Conservation (phyloP, 2,888 invertebrate genomes). For the Dorcus parallelipipedus region DNA sequence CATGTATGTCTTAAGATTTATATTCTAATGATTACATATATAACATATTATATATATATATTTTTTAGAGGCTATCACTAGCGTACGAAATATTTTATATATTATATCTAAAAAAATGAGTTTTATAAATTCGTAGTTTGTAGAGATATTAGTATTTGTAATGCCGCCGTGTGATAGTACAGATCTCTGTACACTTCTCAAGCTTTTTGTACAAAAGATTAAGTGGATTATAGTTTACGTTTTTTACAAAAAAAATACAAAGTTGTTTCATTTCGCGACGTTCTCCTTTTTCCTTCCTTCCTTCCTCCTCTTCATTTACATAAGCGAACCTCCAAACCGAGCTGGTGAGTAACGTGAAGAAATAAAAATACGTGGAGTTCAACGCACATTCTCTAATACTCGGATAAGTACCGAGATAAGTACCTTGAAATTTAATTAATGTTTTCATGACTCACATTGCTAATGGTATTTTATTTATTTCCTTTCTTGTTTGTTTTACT, state of each 20-base stretch:
- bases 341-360: too few relatives aligned
- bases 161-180: conserved; percentile 27
- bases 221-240: conserved; percentile 10
- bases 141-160: conserved; percentile 1
- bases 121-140: conserved; percentile 1
- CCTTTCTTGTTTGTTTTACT: too few relatives aligned
- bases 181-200: conserved; percentile 26
- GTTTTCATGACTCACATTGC: too few relatives aligned
- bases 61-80: conserved; percentile 7
- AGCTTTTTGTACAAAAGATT: conserved; percentile 25
- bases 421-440: too few relatives aligned
- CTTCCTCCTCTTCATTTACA: too few relatives aligned
- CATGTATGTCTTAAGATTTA: neutral
- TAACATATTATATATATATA: neutral
- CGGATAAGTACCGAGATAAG: too few relatives aligned
- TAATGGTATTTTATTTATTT: too few relatives aligned
- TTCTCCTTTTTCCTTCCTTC: too few relatives aligned
- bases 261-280: too few relatives aligned
- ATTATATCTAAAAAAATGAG: neutral
- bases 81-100: conserved; percentile 7
- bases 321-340: too few relatives aligned
- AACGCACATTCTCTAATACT: too few relatives aligned
- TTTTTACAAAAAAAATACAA: conserved; percentile 2
- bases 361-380: too few relatives aligned
- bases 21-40: neutral